Percentiles rank a stretch among this genome's conserved stretches.
phyloP scores from a whole-genome alignment of 2,888 invertebrate genomes.

The Drosophila atroscutellata region DNA sequence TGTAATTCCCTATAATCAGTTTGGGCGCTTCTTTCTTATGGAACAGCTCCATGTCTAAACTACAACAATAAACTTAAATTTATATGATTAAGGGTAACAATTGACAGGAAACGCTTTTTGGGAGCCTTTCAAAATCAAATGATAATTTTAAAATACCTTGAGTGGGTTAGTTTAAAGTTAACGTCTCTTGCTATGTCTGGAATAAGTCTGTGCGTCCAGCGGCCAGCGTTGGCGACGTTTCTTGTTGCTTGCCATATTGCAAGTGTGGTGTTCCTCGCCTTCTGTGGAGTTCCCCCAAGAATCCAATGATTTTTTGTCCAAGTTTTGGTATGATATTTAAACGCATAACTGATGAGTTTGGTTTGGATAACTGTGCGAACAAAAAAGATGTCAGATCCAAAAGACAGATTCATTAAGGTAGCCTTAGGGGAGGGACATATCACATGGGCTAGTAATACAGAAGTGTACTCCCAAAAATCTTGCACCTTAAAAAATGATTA shows the following conservation, averaged over 20 bases:
- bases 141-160: neutral
- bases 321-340: neutral
- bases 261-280: neutral
- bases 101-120: neutral
- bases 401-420: no score
- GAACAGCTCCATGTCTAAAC: slow-evolving; percentile 16
- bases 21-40: slow-evolving; percentile 85
- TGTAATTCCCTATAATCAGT: slow-evolving; percentile 97
- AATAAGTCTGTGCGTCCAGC: neutral
- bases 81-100: neutral
- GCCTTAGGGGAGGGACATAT: no score
- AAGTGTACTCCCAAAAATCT: no score
- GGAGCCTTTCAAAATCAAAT: neutral
- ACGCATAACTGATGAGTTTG: neutral
- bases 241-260: neutral
- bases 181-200: neutral
- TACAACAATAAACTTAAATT: neutral
- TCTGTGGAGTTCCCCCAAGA: neutral
- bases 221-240: neutral
- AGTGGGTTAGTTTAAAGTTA: neutral
- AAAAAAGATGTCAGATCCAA: no score
- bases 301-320: neutral
- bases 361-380: no score
- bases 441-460: no score
- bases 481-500: no score